phyloP scores from a whole-genome alignment of 2,113 vertebrate species.

The Gobiocypris rarus region DNA sequence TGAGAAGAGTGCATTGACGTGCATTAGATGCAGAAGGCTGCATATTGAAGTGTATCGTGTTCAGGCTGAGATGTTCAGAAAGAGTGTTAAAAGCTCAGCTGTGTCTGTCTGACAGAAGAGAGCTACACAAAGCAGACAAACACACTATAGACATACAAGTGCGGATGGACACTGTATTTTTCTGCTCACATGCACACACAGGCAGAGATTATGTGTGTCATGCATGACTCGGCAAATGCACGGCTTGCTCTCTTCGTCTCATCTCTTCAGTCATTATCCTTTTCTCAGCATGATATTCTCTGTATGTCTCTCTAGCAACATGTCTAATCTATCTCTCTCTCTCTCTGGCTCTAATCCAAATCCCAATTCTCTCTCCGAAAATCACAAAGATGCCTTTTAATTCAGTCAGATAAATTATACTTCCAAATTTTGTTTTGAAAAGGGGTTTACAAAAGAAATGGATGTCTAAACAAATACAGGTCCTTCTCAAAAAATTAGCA shows the following conservation, averaged over 20 bases:
- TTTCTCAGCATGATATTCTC: background rate
- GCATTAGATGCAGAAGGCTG: background rate
- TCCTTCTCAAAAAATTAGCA: too few species aligned
- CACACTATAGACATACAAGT: background rate
- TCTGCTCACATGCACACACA: background rate
- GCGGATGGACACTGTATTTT: background rate
- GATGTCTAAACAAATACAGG: background rate
- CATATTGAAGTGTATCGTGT: too few species aligned
- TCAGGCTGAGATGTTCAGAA: background rate
- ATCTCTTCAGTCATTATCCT: background rate
- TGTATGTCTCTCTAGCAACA: background rate
- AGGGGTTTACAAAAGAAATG: background rate
- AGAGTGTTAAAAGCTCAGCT: background rate
- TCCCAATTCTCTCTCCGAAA: background rate
- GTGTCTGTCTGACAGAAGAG: background rate
- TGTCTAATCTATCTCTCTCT: background rate
- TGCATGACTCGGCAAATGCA: background rate
- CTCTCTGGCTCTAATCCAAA: background rate
- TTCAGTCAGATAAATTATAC: background rate
- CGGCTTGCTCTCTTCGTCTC: background rate
- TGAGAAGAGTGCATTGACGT: background rate
- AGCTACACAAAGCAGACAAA: background rate
- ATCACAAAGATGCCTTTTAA: background rate
- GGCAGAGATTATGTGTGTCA: conserved; percentile 1
- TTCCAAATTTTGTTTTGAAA: background rate